These are phyloP conservation scores for Drosophila paracracens DNA, from an alignment of 2,888 invertebrate genomes.

Conservation along the genomic window DNA sequence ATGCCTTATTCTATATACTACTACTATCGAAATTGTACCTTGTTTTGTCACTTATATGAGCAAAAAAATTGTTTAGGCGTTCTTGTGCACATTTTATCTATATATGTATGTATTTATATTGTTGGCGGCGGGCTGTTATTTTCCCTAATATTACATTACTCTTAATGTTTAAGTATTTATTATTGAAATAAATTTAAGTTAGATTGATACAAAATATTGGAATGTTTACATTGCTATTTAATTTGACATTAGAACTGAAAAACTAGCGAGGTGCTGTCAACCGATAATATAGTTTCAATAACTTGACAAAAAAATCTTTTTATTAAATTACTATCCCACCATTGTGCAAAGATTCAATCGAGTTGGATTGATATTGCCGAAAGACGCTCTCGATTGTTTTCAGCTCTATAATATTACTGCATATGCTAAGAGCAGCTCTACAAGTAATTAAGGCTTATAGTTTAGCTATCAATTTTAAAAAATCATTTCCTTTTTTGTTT, in stretches of 20 bases:
- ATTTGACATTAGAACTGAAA: background rate
- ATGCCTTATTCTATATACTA: slow-evolving; percentile 22
- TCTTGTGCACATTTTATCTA: slow-evolving; percentile 20
- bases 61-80: slow-evolving; percentile 5
- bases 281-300: background rate
- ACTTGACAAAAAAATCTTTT: background rate
- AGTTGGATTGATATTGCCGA: background rate
- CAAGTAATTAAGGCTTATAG: slow-evolving; percentile 2
- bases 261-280: background rate
- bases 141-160: slow-evolving; percentile 5
- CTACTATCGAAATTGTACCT: slow-evolving; percentile 20
- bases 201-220: background rate
- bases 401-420: background rate
- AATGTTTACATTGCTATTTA: slow-evolving; percentile 2
- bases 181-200: slow-evolving; percentile 43
- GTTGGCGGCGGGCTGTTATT: slow-evolving; percentile 46
- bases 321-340: background rate
- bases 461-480: slow-evolving; percentile 5
- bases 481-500: slow-evolving; percentile 37
- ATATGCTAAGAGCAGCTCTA: background rate
- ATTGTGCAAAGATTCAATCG: background rate
- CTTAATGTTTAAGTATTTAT: slow-evolving; percentile 33
- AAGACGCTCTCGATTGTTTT: background rate
- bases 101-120: slow-evolving; percentile 35
- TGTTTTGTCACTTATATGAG: slow-evolving; percentile 32